Conservation (phyloP, 2,797 vertebrate species). For the Clarias fuscus region DNA sequence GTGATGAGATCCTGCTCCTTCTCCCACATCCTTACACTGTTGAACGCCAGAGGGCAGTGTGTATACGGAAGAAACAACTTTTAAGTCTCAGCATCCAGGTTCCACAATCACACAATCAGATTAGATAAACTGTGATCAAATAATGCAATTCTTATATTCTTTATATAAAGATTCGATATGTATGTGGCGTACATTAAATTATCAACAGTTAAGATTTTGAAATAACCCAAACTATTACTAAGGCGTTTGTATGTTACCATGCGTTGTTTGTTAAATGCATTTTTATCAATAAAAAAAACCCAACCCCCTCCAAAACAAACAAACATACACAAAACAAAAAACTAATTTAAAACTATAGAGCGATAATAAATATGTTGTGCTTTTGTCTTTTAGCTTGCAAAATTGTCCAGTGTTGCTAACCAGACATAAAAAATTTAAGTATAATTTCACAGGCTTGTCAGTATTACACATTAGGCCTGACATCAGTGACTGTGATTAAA, state of each 20-base stretch:
- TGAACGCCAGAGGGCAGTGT: slow-evolving; percentile 53
- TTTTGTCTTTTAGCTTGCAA: not conserved
- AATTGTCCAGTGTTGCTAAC: not conserved
- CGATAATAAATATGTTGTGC: not conserved
- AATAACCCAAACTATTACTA: not conserved
- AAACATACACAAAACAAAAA: too few species aligned
- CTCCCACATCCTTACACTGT: too few species aligned
- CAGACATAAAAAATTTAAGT: not conserved
- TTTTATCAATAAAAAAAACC: not conserved
- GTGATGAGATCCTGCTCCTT: not conserved
- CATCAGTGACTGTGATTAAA: not conserved
- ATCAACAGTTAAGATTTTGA: not conserved
- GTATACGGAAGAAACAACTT: slow-evolving; percentile 18
- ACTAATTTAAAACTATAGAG: not conserved
- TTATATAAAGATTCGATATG: not conserved
- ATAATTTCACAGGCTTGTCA: not conserved
- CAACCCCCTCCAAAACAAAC: too few species aligned
- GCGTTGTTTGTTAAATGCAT: not conserved
- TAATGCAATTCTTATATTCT: not conserved
- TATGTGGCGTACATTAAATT: not conserved
- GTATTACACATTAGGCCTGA: not conserved
- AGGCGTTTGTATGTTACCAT: not conserved
- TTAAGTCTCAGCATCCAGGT: not conserved
- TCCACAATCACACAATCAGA: slow-evolving; percentile 13
- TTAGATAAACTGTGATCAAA: slow-evolving; percentile 5